A percentile compares a stretch with the other conserved stretches of the same genome.
phyloP scores from a whole-genome alignment of 2,113 vertebrate species.

The Tachycineta bicolor region DNA sequence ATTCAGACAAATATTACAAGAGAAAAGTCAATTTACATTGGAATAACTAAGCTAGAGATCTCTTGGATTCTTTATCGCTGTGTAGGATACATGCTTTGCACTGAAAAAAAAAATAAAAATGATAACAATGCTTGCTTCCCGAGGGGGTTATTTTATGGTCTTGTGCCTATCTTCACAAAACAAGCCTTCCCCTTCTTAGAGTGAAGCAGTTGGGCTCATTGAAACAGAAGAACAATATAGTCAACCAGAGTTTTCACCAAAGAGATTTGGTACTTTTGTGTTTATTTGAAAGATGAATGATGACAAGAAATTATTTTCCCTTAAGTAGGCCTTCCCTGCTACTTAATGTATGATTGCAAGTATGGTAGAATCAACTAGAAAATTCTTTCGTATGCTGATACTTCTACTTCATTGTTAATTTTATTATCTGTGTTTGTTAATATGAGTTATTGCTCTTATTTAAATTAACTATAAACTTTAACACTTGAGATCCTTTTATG shows the following conservation, averaged over 20 bases:
- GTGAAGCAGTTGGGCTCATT: neutral
- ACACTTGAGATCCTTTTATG: neutral
- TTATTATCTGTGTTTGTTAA: neutral
- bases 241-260: neutral
- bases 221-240: conserved; percentile 21
- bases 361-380: neutral
- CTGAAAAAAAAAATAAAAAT: conserved; percentile 19
- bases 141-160: conserved; percentile 31
- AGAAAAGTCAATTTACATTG: conserved; percentile 43
- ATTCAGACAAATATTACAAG: conserved; percentile 45
- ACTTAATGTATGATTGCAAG: neutral
- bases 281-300: neutral
- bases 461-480: neutral
- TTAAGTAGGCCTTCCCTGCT: neutral
- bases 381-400: neutral
- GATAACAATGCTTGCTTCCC: neutral
- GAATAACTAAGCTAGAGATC: conserved; percentile 26
- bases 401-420: neutral
- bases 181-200: neutral
- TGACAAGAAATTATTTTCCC: neutral
- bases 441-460: neutral
- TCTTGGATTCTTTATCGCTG: conserved; percentile 33
- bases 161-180: conserved; percentile 9
- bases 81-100: neutral
- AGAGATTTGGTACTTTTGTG: neutral